These are phyloP conservation scores for Momotus momota DNA, from an alignment of 2,797 vertebrate genomes.

Conservation along the genomic window DNA sequence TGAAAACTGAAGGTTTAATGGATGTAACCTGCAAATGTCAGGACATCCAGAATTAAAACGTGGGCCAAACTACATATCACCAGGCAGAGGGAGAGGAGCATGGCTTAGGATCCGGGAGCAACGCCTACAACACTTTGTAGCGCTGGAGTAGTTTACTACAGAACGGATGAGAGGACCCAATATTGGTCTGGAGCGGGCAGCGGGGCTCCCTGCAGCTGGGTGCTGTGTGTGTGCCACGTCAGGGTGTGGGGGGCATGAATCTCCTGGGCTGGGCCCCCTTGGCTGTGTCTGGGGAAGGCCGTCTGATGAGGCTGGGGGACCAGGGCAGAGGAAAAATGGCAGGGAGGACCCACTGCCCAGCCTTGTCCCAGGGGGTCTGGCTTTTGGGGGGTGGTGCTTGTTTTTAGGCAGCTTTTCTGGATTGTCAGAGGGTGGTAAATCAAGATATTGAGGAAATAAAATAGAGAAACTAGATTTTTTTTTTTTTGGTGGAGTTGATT, in stretches of 20 bases:
- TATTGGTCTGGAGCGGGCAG: not conserved
- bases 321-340: fast-evolving
- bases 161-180: not conserved
- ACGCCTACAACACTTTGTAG: not conserved
- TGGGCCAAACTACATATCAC: not conserved
- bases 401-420: not conserved
- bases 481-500: not conserved
- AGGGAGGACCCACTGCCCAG: not conserved
- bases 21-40: not conserved
- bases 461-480: not conserved
- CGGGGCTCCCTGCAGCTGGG: not conserved
- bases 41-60: not conserved
- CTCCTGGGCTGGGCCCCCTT: not conserved
- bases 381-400: not conserved
- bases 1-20: not conserved
- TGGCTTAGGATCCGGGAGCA: not conserved
- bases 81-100: not conserved
- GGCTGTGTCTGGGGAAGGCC: fast-evolving
- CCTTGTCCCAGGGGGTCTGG: fast-evolving
- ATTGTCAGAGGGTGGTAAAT: not conserved
- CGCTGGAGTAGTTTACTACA: not conserved
- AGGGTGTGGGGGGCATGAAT: not conserved
- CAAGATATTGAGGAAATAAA: not conserved
- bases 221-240: not conserved
- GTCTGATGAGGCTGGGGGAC: not conserved